Evolutionary conservation across 2,888 invertebrate species (phyloP).

Genomic region (Apoda limacodes): DNA sequence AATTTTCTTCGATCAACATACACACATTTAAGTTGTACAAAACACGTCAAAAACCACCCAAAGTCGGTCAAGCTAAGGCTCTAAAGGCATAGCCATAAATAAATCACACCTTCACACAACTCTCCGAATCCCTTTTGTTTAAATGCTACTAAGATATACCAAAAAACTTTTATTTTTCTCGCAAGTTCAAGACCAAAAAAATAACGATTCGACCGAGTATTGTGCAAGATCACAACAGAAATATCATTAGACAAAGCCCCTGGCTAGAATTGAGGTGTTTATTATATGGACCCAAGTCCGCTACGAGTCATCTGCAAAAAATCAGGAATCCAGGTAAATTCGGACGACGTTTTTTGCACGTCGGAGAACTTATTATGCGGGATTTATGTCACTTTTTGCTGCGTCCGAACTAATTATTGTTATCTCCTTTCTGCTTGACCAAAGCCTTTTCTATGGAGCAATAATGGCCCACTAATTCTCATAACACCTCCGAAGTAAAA

Average conservation of each 20-base stretch:
- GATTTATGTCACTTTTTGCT: constrained; percentile 69
- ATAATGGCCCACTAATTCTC: constrained; percentile 67
- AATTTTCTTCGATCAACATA: constrained; percentile 28
- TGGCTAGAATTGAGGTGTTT: constrained; percentile 69
- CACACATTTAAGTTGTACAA: constrained; percentile 25
- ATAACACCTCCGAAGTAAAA: constrained; percentile 61
- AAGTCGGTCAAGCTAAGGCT: constrained; percentile 52
- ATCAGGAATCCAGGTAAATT: constrained; percentile 51
- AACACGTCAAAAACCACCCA: constrained; percentile 44
- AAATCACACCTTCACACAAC: constrained; percentile 66
- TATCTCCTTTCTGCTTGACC: constrained; percentile 65
- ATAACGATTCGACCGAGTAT: constrained; percentile 42
- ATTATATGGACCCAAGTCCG: constrained; percentile 55
- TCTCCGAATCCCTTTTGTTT: constrained; percentile 58
- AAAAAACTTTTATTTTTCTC: constrained; percentile 57
- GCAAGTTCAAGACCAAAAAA: constrained; percentile 48
- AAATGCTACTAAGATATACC: constrained; percentile 62
- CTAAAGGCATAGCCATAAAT: constrained; percentile 59
- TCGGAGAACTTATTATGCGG: constrained; percentile 60
- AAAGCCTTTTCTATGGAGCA: constrained; percentile 51
- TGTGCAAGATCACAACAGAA: constrained; percentile 68
- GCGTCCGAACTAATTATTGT: constrained; percentile 65
- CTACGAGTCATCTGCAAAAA: constrained; percentile 54
- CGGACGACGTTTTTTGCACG: constrained; percentile 49
- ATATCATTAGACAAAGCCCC: constrained; percentile 66